These are phyloP conservation scores for Penaeus chinensis DNA, from an alignment of 1,140 invertebrate species.

Conservation along the genomic window DNA sequence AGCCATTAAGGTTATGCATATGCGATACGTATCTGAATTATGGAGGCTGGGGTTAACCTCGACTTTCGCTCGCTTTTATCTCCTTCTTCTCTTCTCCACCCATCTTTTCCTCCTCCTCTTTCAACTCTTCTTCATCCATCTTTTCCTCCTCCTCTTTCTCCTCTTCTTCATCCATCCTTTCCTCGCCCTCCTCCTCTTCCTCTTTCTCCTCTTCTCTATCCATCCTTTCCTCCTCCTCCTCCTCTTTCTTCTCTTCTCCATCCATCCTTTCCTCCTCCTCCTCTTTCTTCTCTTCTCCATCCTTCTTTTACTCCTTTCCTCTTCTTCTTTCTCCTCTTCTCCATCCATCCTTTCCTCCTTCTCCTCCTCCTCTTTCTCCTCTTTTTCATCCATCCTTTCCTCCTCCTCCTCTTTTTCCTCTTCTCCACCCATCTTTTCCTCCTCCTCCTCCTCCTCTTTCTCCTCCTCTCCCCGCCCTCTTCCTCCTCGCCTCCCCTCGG, in stretches of 20 bases:
- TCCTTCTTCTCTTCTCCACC: background rate
- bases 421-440: too few species aligned
- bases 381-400: too few species aligned
- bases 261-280: background rate
- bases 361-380: too few species aligned
- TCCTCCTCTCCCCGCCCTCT: background rate
- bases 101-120: background rate
- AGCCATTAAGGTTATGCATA: background rate
- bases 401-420: too few species aligned
- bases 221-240: background rate
- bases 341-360: background rate
- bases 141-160: background rate
- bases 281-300: background rate
- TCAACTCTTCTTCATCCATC: background rate
- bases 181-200: too few species aligned
- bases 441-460: background rate
- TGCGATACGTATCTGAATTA: background rate
- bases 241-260: background rate
- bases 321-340: too few species aligned
- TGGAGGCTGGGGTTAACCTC: background rate
- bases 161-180: too few species aligned
- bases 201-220: too few species aligned
- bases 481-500: background rate
- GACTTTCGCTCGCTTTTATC: background rate
- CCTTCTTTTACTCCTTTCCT: too few species aligned